Evolutionary conservation across 1,140 invertebrate genomes (phyloP), one percentile per base, ranked within the genome.

Genomic region (Andricus grossulariae): DNA sequence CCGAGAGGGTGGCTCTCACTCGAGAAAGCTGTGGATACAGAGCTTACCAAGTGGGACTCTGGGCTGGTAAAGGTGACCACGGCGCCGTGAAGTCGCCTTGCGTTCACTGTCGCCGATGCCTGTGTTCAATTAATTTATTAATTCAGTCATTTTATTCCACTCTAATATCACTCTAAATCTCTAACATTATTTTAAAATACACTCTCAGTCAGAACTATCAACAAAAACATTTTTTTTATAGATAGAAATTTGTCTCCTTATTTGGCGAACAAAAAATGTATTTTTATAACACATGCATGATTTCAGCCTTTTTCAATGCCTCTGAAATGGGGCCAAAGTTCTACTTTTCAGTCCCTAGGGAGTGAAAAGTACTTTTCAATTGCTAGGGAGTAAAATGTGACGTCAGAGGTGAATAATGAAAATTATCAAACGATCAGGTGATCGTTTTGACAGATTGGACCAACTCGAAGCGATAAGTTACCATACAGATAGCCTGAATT

Each of bases 1-100:
- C 85, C 85, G 77, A 77, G 79, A 80, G 81, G 80, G 81, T 84
- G 83, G 83, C 81, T 82, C 81, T 81, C 80, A 81, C 81, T 82
- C 73, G 81, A 84, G 81, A 80, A 80, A 83, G 82, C 82, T 80
- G 81, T 76, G 78, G 82, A 84, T 82, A 80, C 80, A 82, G 81
- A 81, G 89, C 92, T 93, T 89, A 94, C 93, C 89, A 95, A 90
- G 88, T 93, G 94, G 77, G 94, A 94, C 83, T 94, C 93, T 80
- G 93, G 92, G 74, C 93, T 94, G 82, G 93, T 94, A 92, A 95
- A 95, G 82, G 94, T 94, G 81, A 95, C 92, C 52, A 94, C 93
- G 86, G 94, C 93, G 77, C 93, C 93, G 80, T 91, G 90, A 76
- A 91, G 90, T 87, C 89, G 89, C 86, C 86, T 90, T 75, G 83